Evolutionary conservation across 1,140 invertebrate genomes (phyloP).

Genomic region (Drosophila arawakana): DNA sequence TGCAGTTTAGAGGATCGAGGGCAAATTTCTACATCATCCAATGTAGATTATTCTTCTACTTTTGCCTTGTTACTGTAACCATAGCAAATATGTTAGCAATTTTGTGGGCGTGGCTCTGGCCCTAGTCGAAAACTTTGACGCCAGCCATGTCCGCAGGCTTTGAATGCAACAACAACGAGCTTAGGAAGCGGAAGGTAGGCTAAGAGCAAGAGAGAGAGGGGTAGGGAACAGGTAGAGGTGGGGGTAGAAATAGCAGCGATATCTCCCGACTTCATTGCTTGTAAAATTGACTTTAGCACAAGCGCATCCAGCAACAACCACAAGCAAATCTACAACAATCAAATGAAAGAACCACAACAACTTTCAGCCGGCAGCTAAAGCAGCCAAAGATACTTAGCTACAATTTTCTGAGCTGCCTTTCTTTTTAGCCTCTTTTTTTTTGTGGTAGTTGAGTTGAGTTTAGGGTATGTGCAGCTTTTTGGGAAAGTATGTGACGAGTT

Average conservation of each 20-base stretch:
- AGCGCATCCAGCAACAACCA: conserved; percentile 42
- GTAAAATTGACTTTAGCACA: conserved; percentile 76
- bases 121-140: conserved; percentile 74
- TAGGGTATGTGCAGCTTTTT: not conserved
- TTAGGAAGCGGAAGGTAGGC: not conserved
- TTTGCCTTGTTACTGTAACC: conserved; percentile 29
- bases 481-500: not conserved
- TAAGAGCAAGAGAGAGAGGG: not conserved
- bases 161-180: conserved; percentile 11
- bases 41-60: too few relatives aligned
- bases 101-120: conserved; percentile 69
- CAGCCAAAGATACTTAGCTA: conserved; percentile 76
- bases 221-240: not conserved
- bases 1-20: conserved; percentile 12
- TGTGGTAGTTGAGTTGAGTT: conserved; percentile 1
- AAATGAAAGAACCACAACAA: conserved; percentile 21
- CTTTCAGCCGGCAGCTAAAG: conserved; percentile 68
- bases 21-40: conserved; percentile 2
- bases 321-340: conserved; percentile 14
- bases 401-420: conserved; percentile 57
- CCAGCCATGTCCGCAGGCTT: conserved; percentile 53
- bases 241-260: conserved; percentile 39
- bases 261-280: conserved; percentile 79
- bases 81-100: conserved; percentile 69
- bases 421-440: conserved; percentile 37